A percentile compares a stretch with the other conserved stretches of the same genome.
These are phyloP conservation scores for Paradoxurus hermaphroditus DNA, from an alignment of 2,113 vertebrate species.

Conservation along the genomic window DNA sequence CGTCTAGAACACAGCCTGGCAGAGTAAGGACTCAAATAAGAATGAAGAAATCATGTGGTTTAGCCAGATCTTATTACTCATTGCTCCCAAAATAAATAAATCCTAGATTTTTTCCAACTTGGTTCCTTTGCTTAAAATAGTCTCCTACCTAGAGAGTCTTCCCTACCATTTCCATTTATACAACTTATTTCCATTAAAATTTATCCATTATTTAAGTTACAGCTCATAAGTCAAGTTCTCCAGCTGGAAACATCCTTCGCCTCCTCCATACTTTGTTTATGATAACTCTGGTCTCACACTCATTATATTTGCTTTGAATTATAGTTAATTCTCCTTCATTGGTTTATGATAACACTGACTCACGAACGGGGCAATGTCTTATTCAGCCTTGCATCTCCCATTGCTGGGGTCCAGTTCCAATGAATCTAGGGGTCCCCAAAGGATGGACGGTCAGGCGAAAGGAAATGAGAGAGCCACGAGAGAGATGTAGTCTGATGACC, in stretches of 20 bases:
- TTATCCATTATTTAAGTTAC: neutral
- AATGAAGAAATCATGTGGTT: constrained; percentile 4
- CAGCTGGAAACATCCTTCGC: neutral
- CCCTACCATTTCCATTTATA: neutral
- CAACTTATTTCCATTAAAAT: constrained; percentile 31
- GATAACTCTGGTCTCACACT: neutral
- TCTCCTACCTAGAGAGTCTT: neutral
- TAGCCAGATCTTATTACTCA: neutral
- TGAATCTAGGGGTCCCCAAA: too few relatives aligned
- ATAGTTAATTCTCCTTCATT: neutral
- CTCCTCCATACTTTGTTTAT: neutral
- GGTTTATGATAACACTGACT: neutral
- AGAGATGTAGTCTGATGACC: too few relatives aligned
- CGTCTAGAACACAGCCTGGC: neutral
- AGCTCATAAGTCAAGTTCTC: neutral
- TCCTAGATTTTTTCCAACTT: neutral
- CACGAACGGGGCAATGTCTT: neutral
- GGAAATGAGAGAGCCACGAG: too few relatives aligned
- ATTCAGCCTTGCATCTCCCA: neutral
- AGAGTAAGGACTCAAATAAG: neutral
- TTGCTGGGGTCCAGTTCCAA: too few relatives aligned
- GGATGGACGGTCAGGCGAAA: too few relatives aligned
- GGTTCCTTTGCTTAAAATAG: neutral
- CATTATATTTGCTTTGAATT: neutral
- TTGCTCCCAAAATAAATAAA: neutral